Evolutionary conservation across 35 echinoderm and acorn worm genomes (phyloP).

Genomic region (Diadema setosum): DNA sequence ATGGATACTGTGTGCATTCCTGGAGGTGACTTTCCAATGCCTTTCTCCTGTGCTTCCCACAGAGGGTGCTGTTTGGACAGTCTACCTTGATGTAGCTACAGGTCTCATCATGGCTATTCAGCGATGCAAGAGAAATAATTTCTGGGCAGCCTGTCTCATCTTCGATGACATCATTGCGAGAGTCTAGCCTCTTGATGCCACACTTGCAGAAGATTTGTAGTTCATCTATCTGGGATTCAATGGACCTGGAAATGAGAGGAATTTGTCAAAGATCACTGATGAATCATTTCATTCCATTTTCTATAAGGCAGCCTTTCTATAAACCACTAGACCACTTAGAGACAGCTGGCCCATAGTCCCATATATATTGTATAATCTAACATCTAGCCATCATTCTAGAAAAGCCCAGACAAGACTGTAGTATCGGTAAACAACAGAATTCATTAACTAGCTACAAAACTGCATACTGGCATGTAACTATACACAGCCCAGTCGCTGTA

Average conservation of each 20-base stretch:
- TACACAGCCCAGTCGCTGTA: too few species aligned
- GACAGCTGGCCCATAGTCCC: too few species aligned
- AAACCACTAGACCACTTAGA: too few species aligned
- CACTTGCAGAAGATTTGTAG: slow-evolving; percentile 77
- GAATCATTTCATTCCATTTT: too few species aligned
- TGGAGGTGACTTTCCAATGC: slow-evolving; percentile 56
- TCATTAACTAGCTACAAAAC: too few species aligned
- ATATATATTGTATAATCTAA: too few species aligned
- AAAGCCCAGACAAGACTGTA: too few species aligned
- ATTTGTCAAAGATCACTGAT: too few species aligned
- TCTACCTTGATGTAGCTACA: slow-evolving; percentile 49
- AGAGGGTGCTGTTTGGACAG: slow-evolving; percentile 70
- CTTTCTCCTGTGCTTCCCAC: slow-evolving; percentile 54
- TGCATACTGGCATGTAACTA: too few species aligned
- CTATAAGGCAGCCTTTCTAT: too few species aligned
- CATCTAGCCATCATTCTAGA: too few species aligned
- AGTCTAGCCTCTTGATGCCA: slow-evolving; percentile 78
- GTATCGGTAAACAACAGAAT: too few species aligned
- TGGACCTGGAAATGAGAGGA: slow-evolving; percentile 44
- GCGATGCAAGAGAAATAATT: slow-evolving; percentile 14
- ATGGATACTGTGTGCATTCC: neutral
- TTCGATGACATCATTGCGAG: slow-evolving; percentile 55
- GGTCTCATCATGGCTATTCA: slow-evolving; percentile 25
- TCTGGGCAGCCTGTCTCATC: slow-evolving; percentile 81
- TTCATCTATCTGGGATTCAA: slow-evolving; percentile 77